A percentile compares a stretch with the other conserved stretches of the same genome.
phyloP scores from a whole-genome alignment of 2,797 vertebrate genomes.

The Lutjanus campechanus region DNA sequence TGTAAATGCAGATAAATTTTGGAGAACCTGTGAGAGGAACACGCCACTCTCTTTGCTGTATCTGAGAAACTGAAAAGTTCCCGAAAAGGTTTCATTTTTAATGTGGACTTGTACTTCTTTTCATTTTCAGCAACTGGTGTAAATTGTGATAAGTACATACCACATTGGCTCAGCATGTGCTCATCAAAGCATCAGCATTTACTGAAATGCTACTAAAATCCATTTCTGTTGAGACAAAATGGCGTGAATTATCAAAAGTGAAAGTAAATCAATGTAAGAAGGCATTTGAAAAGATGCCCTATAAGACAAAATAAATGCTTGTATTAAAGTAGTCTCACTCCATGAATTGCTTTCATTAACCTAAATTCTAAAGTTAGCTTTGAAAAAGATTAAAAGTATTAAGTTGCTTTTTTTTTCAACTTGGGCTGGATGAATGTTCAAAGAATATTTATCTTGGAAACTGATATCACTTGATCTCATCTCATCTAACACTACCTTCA shows the following conservation, averaged over 20 bases:
- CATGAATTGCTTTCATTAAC: constrained; percentile 54
- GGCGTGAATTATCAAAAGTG: constrained; percentile 20
- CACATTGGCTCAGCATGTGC: constrained; percentile 7
- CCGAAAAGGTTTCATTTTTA: constrained; percentile 3
- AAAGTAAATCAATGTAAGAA: constrained; percentile 21
- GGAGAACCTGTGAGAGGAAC: neutral
- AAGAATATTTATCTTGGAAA: constrained; percentile 68
- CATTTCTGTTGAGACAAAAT: constrained; percentile 8
- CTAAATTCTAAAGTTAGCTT: constrained; percentile 54
- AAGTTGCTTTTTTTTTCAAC: constrained; percentile 11
- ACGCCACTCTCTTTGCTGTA: neutral
- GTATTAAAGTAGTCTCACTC: constrained; percentile 10
- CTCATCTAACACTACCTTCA: constrained; percentile 68
- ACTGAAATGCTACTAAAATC: neutral
- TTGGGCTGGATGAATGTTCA: constrained; percentile 52
- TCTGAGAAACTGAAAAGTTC: constrained; percentile 27
- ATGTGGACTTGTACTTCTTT: neutral
- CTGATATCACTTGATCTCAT: constrained; percentile 65
- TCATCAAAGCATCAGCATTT: constrained; percentile 28
- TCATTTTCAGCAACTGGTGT: constrained; percentile 4
- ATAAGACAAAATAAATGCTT: constrained; percentile 1
- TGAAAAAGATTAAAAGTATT: constrained; percentile 45
- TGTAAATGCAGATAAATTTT: constrained; percentile 27
- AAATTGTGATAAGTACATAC: neutral
- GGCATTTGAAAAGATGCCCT: neutral